Percentiles rank a stretch among this genome's conserved stretches.
Conservation (phyloP, 2,113 vertebrate species). For the Cololabis saira region DNA sequence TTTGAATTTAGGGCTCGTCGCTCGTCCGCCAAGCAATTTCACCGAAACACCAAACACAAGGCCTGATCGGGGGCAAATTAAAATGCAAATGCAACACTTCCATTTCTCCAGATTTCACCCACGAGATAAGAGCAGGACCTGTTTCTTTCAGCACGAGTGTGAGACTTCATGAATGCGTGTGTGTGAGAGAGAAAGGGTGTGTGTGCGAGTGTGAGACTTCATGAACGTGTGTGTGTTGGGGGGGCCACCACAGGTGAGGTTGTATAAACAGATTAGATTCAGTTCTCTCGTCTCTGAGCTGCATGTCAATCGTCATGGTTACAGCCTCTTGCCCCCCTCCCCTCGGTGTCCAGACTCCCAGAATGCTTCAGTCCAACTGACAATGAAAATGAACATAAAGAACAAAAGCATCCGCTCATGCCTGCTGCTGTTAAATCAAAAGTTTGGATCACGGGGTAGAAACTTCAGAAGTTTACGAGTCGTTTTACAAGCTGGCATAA, state of each 20-base stretch:
- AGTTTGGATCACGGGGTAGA: no score
- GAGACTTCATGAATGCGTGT: no score
- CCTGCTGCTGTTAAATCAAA: no score
- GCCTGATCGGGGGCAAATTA: slow-evolving; percentile 80
- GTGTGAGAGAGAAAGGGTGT: no score
- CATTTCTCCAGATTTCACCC: slow-evolving; percentile 68
- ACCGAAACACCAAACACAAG: slow-evolving; percentile 63
- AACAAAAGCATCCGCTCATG: no score
- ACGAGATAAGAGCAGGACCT: slow-evolving; percentile 70
- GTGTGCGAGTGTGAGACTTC: not conserved
- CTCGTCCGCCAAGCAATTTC: slow-evolving; percentile 64
- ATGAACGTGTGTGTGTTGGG: not conserved
- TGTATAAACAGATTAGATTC: slow-evolving; percentile 76
- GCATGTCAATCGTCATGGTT: slow-evolving; percentile 53
- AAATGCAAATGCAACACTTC: slow-evolving; percentile 81
- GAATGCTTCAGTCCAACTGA: not conserved
- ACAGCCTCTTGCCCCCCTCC: slow-evolving; percentile 14
- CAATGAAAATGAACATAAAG: no score
- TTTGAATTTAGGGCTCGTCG: slow-evolving; percentile 64
- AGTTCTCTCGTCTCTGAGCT: slow-evolving; percentile 54
- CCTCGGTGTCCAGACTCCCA: slow-evolving; percentile 16
- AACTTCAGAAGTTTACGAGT: no score
- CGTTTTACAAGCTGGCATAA: no score
- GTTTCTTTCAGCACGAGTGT: slow-evolving; percentile 36
- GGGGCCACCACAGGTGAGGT: slow-evolving; percentile 57